These are phyloP conservation scores for Bergia puertoricense DNA, from an alignment of 92 coral and sea anemone species.

Conservation along the genomic window DNA sequence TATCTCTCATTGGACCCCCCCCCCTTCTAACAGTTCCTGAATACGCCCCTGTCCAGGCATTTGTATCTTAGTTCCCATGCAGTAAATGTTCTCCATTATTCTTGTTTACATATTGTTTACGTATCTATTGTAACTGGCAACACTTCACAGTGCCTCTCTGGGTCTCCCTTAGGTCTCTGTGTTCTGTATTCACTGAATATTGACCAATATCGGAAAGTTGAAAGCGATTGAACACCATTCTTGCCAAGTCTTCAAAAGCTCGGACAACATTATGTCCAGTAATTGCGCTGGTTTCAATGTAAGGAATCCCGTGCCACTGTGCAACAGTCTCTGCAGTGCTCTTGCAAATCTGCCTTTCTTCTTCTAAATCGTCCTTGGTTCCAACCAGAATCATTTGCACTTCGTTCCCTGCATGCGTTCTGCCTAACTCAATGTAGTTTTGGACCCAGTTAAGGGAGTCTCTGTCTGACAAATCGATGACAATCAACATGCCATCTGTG, in stretches of 20 bases:
- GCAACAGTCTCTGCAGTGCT: conserved; percentile 36
- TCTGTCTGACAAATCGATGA: conserved; percentile 40
- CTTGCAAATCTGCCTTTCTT: conserved; percentile 19
- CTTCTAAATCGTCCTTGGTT: conserved; percentile 44
- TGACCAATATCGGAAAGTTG: conserved; percentile 24
- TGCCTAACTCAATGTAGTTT: conserved; percentile 25
- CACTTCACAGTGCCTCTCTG: neutral
- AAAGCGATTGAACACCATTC: conserved; percentile 38
- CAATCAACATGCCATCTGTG: conserved; percentile 49
- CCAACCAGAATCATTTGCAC: conserved; percentile 47
- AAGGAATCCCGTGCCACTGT: conserved; percentile 20
- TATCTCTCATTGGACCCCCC: too few relatives aligned
- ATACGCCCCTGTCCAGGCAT: too few relatives aligned
- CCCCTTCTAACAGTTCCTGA: too few relatives aligned
- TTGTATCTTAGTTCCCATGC: neutral
- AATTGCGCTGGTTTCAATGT: conserved; percentile 53
- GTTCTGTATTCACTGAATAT: conserved; percentile 10
- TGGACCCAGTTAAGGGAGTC: conserved; percentile 14
- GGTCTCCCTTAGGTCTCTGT: neutral
- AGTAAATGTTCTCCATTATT: neutral
- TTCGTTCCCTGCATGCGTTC: conserved; percentile 32
- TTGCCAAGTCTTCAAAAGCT: conserved; percentile 51
- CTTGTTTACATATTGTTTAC: neutral
- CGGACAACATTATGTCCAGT: conserved; percentile 49
- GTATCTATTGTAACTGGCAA: neutral